Evolutionary conservation across 2,797 vertebrate species (phyloP).

Genomic region (Numenius phaeopus): DNA sequence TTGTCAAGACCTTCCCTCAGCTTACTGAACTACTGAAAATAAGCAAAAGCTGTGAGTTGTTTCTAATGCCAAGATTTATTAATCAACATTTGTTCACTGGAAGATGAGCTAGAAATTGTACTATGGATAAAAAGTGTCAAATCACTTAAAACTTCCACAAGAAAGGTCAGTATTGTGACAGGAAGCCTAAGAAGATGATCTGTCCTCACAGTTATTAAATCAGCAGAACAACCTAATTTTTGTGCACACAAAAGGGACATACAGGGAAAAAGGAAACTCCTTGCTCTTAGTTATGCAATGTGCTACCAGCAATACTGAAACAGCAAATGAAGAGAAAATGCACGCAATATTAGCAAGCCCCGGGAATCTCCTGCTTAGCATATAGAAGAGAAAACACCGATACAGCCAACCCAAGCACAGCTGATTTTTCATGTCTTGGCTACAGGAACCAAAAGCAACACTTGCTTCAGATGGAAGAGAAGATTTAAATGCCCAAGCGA

Average conservation of each 20-base stretch:
- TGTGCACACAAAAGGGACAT: background rate
- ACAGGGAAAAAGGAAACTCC: background rate
- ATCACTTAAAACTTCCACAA: background rate
- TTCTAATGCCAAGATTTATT: constrained; percentile 14
- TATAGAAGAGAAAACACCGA: background rate
- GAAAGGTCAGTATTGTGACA: background rate
- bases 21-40: constrained; percentile 13
- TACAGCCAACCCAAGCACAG: background rate
- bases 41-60: constrained; percentile 38
- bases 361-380: background rate
- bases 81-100: background rate
- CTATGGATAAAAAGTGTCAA: background rate
- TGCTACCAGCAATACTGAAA: background rate
- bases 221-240: background rate
- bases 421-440: background rate
- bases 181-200: background rate
- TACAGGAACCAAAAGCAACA: background rate
- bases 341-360: background rate
- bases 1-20: background rate
- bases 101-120: background rate
- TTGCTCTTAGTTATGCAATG: background rate
- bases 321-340: background rate
- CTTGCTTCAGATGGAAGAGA: background rate
- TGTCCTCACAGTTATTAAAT: background rate
- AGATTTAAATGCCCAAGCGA: background rate